These are phyloP conservation scores for Halesus radiatus DNA, from an alignment of 1,140 invertebrate genomes.

Conservation along the genomic window DNA sequence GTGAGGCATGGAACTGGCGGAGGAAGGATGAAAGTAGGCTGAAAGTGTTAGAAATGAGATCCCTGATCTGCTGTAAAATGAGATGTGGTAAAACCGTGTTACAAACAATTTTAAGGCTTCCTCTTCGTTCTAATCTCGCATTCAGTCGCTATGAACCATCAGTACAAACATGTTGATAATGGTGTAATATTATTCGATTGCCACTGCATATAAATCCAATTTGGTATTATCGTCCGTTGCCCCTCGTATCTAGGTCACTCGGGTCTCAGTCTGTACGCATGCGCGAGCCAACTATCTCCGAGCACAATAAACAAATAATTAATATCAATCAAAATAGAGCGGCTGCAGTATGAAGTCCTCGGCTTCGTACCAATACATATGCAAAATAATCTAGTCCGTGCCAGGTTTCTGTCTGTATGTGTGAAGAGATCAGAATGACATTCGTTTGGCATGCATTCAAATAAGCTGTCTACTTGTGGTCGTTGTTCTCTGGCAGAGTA, in stretches of 20 bases:
- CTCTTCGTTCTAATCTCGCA: too few relatives aligned
- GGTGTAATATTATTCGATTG: neutral
- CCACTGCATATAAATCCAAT: neutral
- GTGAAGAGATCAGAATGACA: too few relatives aligned
- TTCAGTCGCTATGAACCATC: too few relatives aligned
- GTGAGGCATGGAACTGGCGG: too few relatives aligned
- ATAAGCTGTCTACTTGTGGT: neutral
- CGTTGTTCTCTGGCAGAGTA: too few relatives aligned
- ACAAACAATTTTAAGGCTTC: too few relatives aligned
- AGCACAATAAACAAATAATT: constrained; percentile 36
- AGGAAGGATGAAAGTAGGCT: too few relatives aligned
- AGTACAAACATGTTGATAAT: too few relatives aligned
- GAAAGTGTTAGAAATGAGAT: too few relatives aligned
- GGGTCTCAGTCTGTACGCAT: neutral
- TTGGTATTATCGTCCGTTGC: constrained; percentile 31
- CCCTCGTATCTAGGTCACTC: constrained; percentile 24
- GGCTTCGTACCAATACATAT: neutral
- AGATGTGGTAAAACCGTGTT: too few relatives aligned
- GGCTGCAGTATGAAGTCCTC: neutral
- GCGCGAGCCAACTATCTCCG: constrained; percentile 14
- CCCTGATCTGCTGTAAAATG: too few relatives aligned
- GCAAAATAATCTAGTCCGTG: neutral
- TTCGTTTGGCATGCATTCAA: constrained; percentile 5
- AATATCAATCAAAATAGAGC: constrained; percentile 31
- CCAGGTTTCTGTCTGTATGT: neutral